Evolutionary conservation across 2,797 vertebrate genomes (phyloP).

Genomic region (Mionectes olivaceus): DNA sequence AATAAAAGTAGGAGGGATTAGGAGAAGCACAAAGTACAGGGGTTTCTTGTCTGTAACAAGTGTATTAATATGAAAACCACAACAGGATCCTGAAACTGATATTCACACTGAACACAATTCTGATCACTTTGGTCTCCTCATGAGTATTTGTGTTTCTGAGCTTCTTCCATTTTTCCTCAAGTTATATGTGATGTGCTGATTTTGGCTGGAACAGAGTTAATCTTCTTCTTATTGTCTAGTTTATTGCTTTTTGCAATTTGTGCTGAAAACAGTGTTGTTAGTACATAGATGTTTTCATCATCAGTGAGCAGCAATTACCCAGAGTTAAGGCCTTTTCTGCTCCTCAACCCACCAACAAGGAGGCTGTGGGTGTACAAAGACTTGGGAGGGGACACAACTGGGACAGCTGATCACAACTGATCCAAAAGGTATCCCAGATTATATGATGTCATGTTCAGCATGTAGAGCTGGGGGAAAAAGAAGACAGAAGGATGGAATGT

Average conservation of each 20-base stretch:
- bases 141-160: not conserved
- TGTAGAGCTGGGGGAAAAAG: not conserved
- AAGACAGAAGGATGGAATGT: not conserved
- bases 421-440: too few relatives aligned
- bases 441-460: not conserved
- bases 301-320: not conserved
- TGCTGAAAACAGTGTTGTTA: not conserved
- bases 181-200: not conserved
- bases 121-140: not conserved
- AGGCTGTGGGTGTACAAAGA: not conserved
- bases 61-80: not conserved
- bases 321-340: not conserved
- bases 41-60: not conserved
- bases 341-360: rapidly evolving
- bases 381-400: rapidly evolving
- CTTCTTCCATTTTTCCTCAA: not conserved
- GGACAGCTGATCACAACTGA: not conserved
- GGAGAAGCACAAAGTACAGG: not conserved
- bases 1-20: not conserved
- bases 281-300: not conserved
- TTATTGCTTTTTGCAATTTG: not conserved
- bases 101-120: not conserved
- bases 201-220: not conserved
- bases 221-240: not conserved
- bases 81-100: not conserved